phyloP scores from a whole-genome alignment of 2,888 invertebrate genomes.

The Leucozona laternaria region DNA sequence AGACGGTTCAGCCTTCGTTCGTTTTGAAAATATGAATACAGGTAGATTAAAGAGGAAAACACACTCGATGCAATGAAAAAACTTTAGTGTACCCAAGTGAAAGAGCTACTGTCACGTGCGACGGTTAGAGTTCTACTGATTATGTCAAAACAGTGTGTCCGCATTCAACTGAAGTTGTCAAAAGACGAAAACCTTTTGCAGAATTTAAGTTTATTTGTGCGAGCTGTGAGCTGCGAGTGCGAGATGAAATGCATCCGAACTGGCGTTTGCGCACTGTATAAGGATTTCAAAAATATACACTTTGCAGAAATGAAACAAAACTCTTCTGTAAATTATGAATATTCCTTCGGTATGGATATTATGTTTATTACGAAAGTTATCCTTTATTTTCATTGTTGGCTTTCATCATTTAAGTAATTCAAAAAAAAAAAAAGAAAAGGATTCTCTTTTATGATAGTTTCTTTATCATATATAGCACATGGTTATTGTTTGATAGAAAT shows the following conservation, averaged over 20 bases:
- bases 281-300: slow-evolving; percentile 4
- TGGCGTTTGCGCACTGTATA: slow-evolving; percentile 6
- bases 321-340: slow-evolving; percentile 8
- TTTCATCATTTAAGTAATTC: neutral
- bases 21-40: neutral
- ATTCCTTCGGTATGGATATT: slow-evolving; percentile 23
- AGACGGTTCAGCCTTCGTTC: slow-evolving; percentile 38
- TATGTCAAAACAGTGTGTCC: neutral
- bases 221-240: too few relatives aligned
- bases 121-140: slow-evolving; percentile 63
- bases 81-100: slow-evolving; percentile 17
- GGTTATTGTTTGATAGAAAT: neutral
- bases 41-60: slow-evolving; percentile 13
- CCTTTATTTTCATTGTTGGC: slow-evolving; percentile 45
- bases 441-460: neutral
- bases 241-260: slow-evolving; percentile 46
- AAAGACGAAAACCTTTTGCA: slow-evolving; percentile 53
- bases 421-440: neutral
- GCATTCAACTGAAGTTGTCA: slow-evolving; percentile 22
- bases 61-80: slow-evolving; percentile 50
- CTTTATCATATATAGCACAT: neutral
- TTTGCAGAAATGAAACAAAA: slow-evolving; percentile 25
- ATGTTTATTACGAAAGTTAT: slow-evolving; percentile 53
- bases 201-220: slow-evolving; percentile 37
- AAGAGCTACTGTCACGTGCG: slow-evolving; percentile 60